Base-by-base conservation (phyloP, 2,888 invertebrate genomes). In the Dynastes grantii region DNA sequence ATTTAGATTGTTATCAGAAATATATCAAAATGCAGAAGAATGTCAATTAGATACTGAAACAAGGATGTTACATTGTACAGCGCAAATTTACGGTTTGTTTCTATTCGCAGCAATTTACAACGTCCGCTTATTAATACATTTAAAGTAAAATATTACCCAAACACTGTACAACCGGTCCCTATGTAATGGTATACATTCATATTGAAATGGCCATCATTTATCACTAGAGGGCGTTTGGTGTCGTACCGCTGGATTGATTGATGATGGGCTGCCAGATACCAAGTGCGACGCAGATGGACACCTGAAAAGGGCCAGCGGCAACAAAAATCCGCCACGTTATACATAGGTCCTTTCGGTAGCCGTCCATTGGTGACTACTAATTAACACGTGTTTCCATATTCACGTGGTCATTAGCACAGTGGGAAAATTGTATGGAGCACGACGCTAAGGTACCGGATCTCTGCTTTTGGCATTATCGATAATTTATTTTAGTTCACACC, bases 331-430 rank as follows among this genome's bases (percentile, higher is more conserved):
- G 58, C 76, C 16, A 55, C 67, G 8, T 40, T 51, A 58, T 22
- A 32, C 32, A 4, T 32, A 37, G 67, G 45, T 45, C 9, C 45
- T 37, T 27, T 67, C 55, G 58, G 53, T 67, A 76, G 64, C 76
- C 16, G 49, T 37, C 53, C 37, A 55, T 65, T 67, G 67, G 37
- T 27, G 49, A 63, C 40, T 67, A 53, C 58, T 84, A 85, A 85
- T 86, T 85, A 84, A 84, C 85, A 86, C 84, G 81, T 85, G 83
- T 82, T 79, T 79, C 85, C 85, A 85, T 81, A 83, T 85, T 85
- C 83, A 82, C 76, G 81, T 67, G 40, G 81, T 85, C 84, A 84
- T 85, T 84, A 84, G 82, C 84, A 84, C 83, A 76, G 84, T 85
- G 85, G 84, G 85, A 85, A 85, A 84, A 82, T 80, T 78, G 40